Evolutionary conservation across 2,888 invertebrate species (phyloP), one percentile per base, ranked within the genome.

Genomic region (Galeruca laticollis): DNA sequence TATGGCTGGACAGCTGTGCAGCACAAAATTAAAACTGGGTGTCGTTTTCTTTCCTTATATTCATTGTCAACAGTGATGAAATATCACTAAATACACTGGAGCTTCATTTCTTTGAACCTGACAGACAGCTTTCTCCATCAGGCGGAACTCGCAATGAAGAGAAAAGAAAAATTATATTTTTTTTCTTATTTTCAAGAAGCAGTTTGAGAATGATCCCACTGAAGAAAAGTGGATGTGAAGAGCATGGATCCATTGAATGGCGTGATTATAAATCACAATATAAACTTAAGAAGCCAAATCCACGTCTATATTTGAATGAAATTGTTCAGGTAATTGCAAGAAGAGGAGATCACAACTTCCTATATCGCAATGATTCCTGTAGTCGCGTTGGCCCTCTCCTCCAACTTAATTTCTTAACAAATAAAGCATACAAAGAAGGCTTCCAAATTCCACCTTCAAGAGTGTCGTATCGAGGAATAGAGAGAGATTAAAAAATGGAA

Each of bases 121-220:
- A 69, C 71, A 9, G 65, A 70, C 54, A 51, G 51, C 51, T 70
- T 72, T 40, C 66, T 70, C 59, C 72, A 72, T 51, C 56, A 69
- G 20, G 72, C 70, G 26, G n/a, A n/a, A n/a, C n/a, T n/a, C n/a
- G n/a, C n/a, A n/a, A n/a, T n/a, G n/a, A n/a, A n/a, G n/a, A n/a
- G 64, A 64, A 60, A 9, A 4, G 63, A 52, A 33, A 70, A 70
- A 49, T 62, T 70, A 20, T 51, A 68, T 31, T 67, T 63, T 60
- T 70, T 70, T 60, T 51, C 52, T 21, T 67, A 70, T 63, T 70
- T 59, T 52, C 33, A 51, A 62, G 15, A 15, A 8, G 18, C 49
- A 18, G 15, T 49, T 20, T 18, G 49, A 49, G 11, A 49, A 0
- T 15, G 47, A n/a, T n/a, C n/a, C 26, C 43, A 21, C 47, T 26